Evolutionary conservation across 2,888 invertebrate species (phyloP), one percentile per base, ranked within the genome.

Genomic region (Drosophila pseudotakahashii): DNA sequence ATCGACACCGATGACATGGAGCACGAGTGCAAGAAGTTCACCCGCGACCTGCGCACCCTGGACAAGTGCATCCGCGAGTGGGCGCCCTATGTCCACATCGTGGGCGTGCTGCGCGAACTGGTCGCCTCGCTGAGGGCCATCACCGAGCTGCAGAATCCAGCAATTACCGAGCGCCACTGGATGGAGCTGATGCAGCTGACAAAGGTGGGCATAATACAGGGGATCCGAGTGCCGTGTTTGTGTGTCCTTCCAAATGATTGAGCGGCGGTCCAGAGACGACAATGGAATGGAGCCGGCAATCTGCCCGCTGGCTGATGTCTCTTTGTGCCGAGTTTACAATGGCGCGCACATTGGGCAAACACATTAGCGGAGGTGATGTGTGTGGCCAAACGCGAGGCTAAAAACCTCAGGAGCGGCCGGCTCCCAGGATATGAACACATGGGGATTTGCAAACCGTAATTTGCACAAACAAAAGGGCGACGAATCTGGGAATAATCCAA

Each of bases 1-100:
- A 97, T 99, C 76, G 98, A 98, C 89, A 97, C 98, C 4, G 99
- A 99, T 89, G 95, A 95, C 76, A 97, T 98, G 96, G 98, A 98
- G 91, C 96, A 97, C 92, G 98, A 98, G 91, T 97, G 98, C 93
- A 98, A 98, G 92, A 96, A 97, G 86, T 97, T 98, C 90, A 95
- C 96, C 0, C 98, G 98, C 90, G 97, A 98, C 88, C 92, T 98
- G 55, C 94, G 97, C 80, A 94, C 94, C 64, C 93, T 98, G 89
- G 96, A 97, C 79, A 98, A 98, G 89, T 97, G 97, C 83, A 94
- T 97, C 89, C 94, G 97, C 91, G 92, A 91, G 67, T 95, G 95
- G 97, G 95, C 97, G 79, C 95, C 97, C 10, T 98, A 96, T 91
- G 89, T 93, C 23, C 94, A 95, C 52, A 94, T 97, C 77, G 98